These are phyloP conservation scores for Ceryle rudis DNA, from an alignment of 2,797 vertebrate species.

Conservation along the genomic window DNA sequence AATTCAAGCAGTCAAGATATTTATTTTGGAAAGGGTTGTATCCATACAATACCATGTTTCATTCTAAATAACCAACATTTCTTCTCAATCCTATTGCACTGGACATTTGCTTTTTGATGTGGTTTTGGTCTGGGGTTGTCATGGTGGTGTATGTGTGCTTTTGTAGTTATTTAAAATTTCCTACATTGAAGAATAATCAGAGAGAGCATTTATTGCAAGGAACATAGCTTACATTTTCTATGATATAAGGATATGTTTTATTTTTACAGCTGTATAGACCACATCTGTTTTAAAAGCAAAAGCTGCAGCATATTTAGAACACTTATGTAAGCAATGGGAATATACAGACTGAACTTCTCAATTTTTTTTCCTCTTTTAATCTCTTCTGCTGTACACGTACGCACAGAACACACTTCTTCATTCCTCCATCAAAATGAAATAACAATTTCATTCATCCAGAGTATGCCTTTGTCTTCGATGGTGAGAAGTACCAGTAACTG, in stretches of 20 bases:
- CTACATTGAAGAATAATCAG: background rate
- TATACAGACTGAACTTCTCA: background rate
- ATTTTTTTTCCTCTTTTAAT: background rate
- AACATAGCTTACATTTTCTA: background rate
- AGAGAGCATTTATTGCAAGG: background rate
- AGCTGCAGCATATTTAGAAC: background rate
- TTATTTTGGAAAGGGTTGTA: background rate
- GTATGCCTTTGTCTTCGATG: background rate
- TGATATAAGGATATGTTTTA: background rate
- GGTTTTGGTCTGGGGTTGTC: background rate
- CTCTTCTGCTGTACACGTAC: background rate
- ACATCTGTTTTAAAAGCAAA: background rate
- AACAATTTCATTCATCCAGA: background rate
- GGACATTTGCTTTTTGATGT: background rate
- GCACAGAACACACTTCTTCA: background rate
- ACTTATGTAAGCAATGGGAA: background rate
- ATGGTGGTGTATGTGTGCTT: rapidly evolving
- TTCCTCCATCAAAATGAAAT: background rate
- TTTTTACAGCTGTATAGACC: background rate
- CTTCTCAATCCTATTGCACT: background rate
- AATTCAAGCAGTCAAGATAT: background rate
- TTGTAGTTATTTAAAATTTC: background rate
- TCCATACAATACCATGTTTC: background rate
- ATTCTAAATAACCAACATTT: background rate
- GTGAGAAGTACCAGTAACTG: background rate